phyloP scores from a whole-genome alignment of 2,888 invertebrate species.

The Drosophila ezoana region DNA sequence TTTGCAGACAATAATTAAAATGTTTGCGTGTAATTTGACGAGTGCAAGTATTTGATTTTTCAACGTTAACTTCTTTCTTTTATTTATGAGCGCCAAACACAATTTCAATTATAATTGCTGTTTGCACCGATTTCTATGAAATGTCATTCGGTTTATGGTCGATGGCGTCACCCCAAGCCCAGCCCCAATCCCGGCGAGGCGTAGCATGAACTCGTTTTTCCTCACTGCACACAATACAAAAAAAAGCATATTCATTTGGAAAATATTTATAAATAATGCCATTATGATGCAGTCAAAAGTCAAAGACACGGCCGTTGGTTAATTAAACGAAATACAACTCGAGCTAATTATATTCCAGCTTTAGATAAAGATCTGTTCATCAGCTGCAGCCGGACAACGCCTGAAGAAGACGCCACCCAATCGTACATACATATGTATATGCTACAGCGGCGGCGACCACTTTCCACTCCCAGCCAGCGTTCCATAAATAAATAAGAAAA shows the following conservation, averaged over 20 bases:
- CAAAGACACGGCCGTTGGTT: slow-evolving; percentile 27
- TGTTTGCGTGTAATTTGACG: slow-evolving; percentile 55
- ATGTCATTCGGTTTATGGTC: slow-evolving; percentile 39
- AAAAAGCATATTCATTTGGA: slow-evolving; percentile 1
- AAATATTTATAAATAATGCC: slow-evolving; percentile 5
- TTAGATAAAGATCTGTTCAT: slow-evolving; percentile 29
- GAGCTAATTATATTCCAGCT: slow-evolving; percentile 12
- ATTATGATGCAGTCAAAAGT: slow-evolving; percentile 34
- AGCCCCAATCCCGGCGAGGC: slow-evolving; percentile 30
- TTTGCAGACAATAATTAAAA: slow-evolving; percentile 72
- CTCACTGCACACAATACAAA: slow-evolving; percentile 46
- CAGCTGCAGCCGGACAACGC: slow-evolving; percentile 14
- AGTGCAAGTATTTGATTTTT: neutral
- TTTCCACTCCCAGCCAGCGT: slow-evolving; percentile 59
- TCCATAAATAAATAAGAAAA: slow-evolving; percentile 72
- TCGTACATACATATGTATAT: slow-evolving; percentile 8
- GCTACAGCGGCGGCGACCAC: slow-evolving; percentile 42
- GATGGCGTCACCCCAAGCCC: slow-evolving; percentile 32
- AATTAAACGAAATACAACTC: slow-evolving; percentile 33
- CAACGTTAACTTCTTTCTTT: neutral
- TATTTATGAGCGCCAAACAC: slow-evolving; percentile 18
- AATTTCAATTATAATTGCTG: slow-evolving; percentile 60
- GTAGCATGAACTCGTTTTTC: slow-evolving; percentile 75
- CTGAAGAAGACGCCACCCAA: slow-evolving; percentile 27
- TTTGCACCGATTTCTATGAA: slow-evolving; percentile 55